Base-by-base conservation (phyloP, 2,113 vertebrate genomes). In the Galemys pyrenaicus region DNA sequence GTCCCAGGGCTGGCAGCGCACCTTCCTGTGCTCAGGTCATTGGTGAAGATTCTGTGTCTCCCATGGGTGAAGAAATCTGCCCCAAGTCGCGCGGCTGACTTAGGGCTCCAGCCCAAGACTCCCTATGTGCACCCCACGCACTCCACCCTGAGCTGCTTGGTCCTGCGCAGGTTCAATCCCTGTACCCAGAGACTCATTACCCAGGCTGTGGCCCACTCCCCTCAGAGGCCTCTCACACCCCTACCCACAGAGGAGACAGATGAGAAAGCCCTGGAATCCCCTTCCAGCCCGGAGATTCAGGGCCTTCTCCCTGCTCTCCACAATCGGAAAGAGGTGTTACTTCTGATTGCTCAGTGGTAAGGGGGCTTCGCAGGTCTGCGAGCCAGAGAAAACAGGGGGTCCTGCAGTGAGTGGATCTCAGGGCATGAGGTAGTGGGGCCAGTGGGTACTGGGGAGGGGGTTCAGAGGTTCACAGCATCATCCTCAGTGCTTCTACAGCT, bases 341-440 rank as follows among this genome's bases (percentile, higher is more conserved):
- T 84, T 9, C 44, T 19, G 2, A 0, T 35, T 54, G 20, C 73
- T 17, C 60, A 26, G 41, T 6, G 35, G 7, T 60, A 39, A 49
- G 37, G 51, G 26, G 13, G n/a, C 10, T 39, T 26, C 22, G 28
- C 28, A 7, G 35, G 6, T 32, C 58, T 62, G 4, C 24, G 10
- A 24, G 35, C 58, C 46, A 9, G 54, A 26, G 4, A 0, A 28
- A 1, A 11, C 20, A 1, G 16, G 6, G 7, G 28, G 16, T 20
- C 1, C 2, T 1, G 0, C 54, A n/a, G n/a, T n/a, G n/a, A 17
- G 41, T 44, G 2, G 16, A 2, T 20, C n/a, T 13, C 32, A 28
- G 44, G 28, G n/a, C 51, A 11, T 24, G 15, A 62, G 39, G 39
- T 56, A 37, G 39, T n/a, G 15, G 30, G 24, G 11, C 22, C 37